Evolutionary conservation across 2,113 vertebrate genomes (phyloP).

Genomic region (Zosterops japonicus): DNA sequence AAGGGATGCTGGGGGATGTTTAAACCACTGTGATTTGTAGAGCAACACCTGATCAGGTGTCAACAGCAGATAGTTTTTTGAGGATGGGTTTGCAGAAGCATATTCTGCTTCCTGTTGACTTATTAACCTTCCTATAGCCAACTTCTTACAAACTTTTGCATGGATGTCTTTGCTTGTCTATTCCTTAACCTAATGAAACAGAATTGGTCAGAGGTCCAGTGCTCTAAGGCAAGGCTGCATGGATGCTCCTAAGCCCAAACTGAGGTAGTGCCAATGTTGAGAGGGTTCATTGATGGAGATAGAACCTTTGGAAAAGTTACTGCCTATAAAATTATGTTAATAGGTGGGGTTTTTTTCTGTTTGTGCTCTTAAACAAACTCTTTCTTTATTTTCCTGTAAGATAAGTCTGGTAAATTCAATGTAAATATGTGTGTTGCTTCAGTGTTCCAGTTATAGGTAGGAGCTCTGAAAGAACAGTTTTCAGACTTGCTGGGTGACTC

Average conservation of each 20-base stretch:
- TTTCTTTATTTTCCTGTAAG: neutral
- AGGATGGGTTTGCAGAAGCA: neutral
- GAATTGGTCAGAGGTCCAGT: neutral
- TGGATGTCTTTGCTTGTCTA: neutral
- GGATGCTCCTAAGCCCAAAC: neutral
- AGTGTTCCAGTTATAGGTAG: neutral
- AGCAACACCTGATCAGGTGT: neutral
- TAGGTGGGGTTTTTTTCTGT: neutral
- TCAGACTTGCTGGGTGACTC: neutral
- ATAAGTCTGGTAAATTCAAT: neutral
- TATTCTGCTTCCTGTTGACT: neutral
- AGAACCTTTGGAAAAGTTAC: neutral
- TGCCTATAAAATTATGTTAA: neutral
- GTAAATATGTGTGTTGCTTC: neutral
- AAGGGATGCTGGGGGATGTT: neutral
- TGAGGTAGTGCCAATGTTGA: fast-evolving
- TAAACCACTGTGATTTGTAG: neutral
- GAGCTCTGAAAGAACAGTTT: neutral
- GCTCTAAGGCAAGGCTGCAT: neutral
- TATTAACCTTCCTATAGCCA: neutral
- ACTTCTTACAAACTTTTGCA: neutral
- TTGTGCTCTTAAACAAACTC: neutral
- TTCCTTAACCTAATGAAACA: neutral
- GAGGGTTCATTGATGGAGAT: neutral
- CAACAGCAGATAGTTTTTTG: neutral